Base-by-base conservation (phyloP, 1,140 invertebrate species). In the Cardiocondyla obscurior region DNA sequence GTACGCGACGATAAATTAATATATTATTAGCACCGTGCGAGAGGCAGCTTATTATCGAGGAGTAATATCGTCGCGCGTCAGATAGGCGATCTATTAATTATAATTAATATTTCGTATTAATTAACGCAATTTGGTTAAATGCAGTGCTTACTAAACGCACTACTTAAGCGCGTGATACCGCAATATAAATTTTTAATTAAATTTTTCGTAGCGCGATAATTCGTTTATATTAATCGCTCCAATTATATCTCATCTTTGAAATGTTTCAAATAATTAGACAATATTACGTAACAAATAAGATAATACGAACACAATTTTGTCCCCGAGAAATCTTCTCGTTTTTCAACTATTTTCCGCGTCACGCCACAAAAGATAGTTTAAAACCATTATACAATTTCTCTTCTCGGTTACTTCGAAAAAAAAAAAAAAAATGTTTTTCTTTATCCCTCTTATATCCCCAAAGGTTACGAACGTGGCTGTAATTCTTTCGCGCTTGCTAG, bases 131-230 rank as follows among this genome's bases (percentile, higher is more conserved):
- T 53, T n/a, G 12, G 12, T 64, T 19, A 60, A 33, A 4, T 65
- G 28, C 46, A n/a, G 12, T 28, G 22, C 0, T 49, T 25, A 30
- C 22, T 8, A 4, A 36, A 3, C 28, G 10, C n/a, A 14, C 42
- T 62, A 62, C 42, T 60, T 74, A 46, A 74, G 46, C 19, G 25
- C 12, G 2, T n/a, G 22, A 64, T 62, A 46, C 8, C 8, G 28
- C 39, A 64, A 46, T 14, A 62, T 36, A 10, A 22, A 65, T 65
- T 62, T 25, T 72, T 73, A 73, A 76, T 76, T 25, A 76, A 64
- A 42, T 14, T 64, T 76, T 72, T 73, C 55, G 57, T 22, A 72
- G 33, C 10, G 5, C 10, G 4, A 28, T 58, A 73, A 60, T 12
- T 30, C 36, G 25, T 19, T 19, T 65, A 55, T 12, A 12, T 14